Evolutionary conservation across 2,113 vertebrate genomes (phyloP).

Genomic region (Festucalex cinctus): DNA sequence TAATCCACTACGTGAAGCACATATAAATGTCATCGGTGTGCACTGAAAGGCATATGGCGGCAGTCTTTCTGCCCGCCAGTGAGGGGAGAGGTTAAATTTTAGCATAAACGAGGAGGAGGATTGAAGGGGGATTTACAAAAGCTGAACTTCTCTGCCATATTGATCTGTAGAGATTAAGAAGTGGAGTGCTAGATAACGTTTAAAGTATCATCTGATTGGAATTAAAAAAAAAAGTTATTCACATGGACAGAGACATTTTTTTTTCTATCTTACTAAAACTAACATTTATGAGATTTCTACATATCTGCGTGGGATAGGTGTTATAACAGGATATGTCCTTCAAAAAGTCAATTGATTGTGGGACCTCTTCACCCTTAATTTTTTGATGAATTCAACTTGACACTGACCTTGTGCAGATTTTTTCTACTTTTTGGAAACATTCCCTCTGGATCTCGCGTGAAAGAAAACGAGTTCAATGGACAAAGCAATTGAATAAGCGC

Average conservation of each 20-base stretch:
- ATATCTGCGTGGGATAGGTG: slow-evolving; percentile 12
- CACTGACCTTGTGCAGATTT: too few species aligned
- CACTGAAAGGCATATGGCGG: not conserved
- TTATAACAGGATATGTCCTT: not conserved
- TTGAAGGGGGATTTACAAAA: slow-evolving; percentile 22
- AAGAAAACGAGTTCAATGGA: not conserved
- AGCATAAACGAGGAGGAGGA: not conserved
- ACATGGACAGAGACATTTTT: slow-evolving; percentile 32
- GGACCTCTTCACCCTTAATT: not conserved
- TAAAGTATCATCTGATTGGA: slow-evolving; percentile 33
- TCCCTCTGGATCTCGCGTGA: not conserved
- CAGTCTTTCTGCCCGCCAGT: not conserved
- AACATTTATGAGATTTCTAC: slow-evolving; percentile 23
- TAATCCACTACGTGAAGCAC: not conserved
- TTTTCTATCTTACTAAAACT: slow-evolving; percentile 34
- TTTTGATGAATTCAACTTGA: not conserved
- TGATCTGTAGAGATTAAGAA: slow-evolving; percentile 34
- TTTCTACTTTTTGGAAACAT: too few species aligned
- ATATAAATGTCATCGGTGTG: not conserved
- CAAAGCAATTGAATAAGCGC: not conserved
- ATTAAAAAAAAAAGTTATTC: slow-evolving; percentile 30
- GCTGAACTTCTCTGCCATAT: slow-evolving; percentile 22
- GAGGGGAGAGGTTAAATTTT: slow-evolving; percentile 19
- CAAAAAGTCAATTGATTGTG: not conserved
- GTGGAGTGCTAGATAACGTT: slow-evolving; percentile 42